Base-by-base conservation (phyloP, 2,113 vertebrate species). In the Ceyx margarethae region DNA sequence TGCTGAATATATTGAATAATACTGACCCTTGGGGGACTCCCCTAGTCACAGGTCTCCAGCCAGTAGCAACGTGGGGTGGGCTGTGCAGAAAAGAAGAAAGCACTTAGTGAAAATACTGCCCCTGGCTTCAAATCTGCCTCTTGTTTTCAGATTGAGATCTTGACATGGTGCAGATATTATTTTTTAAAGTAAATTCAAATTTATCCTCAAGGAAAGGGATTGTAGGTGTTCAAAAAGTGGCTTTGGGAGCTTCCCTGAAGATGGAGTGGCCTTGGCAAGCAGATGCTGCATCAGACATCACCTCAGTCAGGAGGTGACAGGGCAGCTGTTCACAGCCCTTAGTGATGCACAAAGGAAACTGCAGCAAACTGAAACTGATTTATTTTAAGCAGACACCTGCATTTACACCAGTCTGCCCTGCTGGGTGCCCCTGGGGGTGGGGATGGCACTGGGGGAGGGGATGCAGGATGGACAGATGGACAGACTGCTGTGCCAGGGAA, bases 361-460 rank as follows among this genome's bases (percentile, higher is more conserved):
- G 3, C 84, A 57, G 58, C 65, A 67, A 5, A 54, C 37, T 67
- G 93, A 94, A 94, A 95, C 81, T 10, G 0, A 7, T 79, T 95
- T 96, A 94, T 97, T 96, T 96, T 91, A 79, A 64, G 88, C 7
- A 2, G 48, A 50, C 89, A 93, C 91, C 94, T 95, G 94, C 76
- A 57, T 31, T 37, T 69, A 26, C 53, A 65, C n/a, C 37, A 40
- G 11, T 56, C 35, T 35, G 35, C 35, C 35, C 35, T 35, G 35
- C 35, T 35, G 35, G 35, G 35, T 35, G 35, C 35, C 35, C 35
- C 35, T 35, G 35, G 35, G 35, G 35, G 35, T 43, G 43, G 43
- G 43, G 43, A 21, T 20, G 33, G 29, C 19, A 2, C 35, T 35
- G 35, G 35, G 35, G 35, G 35, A 10, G 43, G 43, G 43, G 43